phyloP scores from a whole-genome alignment of 2,888 invertebrate species.

The Apoda limacodes region DNA sequence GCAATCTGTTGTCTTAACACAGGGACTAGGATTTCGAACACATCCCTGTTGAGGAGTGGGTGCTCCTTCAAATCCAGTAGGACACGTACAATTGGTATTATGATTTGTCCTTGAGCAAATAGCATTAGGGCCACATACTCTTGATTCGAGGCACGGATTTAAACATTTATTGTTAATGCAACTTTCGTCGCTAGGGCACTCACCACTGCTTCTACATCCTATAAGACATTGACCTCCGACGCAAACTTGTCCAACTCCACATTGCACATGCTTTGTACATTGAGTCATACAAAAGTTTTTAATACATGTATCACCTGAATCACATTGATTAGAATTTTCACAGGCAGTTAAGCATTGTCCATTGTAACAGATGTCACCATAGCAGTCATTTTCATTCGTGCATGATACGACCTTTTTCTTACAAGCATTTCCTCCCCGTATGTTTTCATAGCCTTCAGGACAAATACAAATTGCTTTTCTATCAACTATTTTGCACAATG shows the following conservation, averaged over 20 bases:
- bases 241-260: slow-evolving; percentile 83
- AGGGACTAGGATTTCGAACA: slow-evolving; percentile 81
- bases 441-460: slow-evolving; percentile 79
- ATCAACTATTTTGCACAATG: slow-evolving; percentile 82
- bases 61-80: slow-evolving; percentile 86
- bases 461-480: slow-evolving; percentile 85
- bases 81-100: slow-evolving; percentile 82
- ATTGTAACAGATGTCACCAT: slow-evolving; percentile 81
- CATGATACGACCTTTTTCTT: slow-evolving; percentile 77
- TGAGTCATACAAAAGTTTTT: slow-evolving; percentile 84
- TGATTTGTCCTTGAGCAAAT: slow-evolving; percentile 82
- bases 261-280: slow-evolving; percentile 85
- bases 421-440: slow-evolving; percentile 72
- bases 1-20: slow-evolving; percentile 78
- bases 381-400: slow-evolving; percentile 78
- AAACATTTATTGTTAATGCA: slow-evolving; percentile 88
- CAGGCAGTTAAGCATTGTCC: slow-evolving; percentile 89
- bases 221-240: slow-evolving; percentile 81
- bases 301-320: slow-evolving; percentile 80
- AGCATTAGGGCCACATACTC: slow-evolving; percentile 87
- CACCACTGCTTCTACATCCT: slow-evolving; percentile 87
- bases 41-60: slow-evolving; percentile 92
- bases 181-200: slow-evolving; percentile 80
- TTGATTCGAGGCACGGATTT: slow-evolving; percentile 82
- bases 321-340: slow-evolving; percentile 81